Base-by-base conservation (phyloP, 2,797 vertebrate genomes). In the Rhinatrema bivittatum region DNA sequence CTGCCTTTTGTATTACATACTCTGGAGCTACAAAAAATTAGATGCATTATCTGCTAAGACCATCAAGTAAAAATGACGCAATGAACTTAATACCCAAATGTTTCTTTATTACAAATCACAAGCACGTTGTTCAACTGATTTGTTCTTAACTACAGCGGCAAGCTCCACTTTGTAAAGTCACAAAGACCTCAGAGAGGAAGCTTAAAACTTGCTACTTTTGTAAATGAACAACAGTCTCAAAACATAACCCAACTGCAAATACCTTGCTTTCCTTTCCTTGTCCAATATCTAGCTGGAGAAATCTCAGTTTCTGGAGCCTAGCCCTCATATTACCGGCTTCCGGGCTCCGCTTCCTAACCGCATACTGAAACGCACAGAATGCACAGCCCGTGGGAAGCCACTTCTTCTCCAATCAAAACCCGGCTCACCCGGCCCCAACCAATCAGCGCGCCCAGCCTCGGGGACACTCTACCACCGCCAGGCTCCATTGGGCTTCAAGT, bases 261-360 rank as follows among this genome's bases (percentile, higher is more conserved):
- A 62, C 50, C 52, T 13, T 41, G 11, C 29, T 60, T 57, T 78
- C 78, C 43, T 73, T 60, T 9, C 86, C 80, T 41, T 67, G 77
- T 51, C 74, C 81, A 33, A 23, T 39, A 72, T 78, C 81, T 29
- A 76, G 50, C 25, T 78, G 68, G 52, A 90, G 78, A 53, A 88
- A 68, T 62, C 74, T 86, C 34, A 87, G 53, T 27, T 77, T 81
- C 57, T 89, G 77, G 26, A 89, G 72, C 4, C 74, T 60, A 43
- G 86, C 80, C 78, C 72, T 89, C 87, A 87, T 87, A 62, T 70
- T 79, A 74, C 54, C 42, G 72, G 69, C 59, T 67, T 78, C 51
- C 10, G 13, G 24, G 28, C 7, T 27, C 0, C 0, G 0, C 15
- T 12, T 23, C 4, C 46, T 16, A 26, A 30, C 16, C 13, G 38